A percentile compares a stretch with the other conserved stretches of the same genome.
Conservation (phyloP, 2,888 invertebrate genomes). For the Julus scandinavius region DNA sequence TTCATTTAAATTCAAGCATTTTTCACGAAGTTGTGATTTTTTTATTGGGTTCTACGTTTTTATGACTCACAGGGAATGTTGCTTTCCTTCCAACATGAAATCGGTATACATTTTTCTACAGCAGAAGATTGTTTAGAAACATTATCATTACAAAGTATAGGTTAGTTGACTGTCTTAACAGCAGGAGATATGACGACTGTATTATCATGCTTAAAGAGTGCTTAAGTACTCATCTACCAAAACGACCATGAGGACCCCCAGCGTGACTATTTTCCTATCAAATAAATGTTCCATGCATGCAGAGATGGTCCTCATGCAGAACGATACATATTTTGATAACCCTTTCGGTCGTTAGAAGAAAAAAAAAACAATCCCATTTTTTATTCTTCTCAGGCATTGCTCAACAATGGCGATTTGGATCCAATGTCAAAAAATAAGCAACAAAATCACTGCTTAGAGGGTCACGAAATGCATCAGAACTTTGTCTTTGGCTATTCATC, state of each 20-base stretch:
- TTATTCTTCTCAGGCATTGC: background rate
- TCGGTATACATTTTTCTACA: too few species aligned
- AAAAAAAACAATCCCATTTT: background rate
- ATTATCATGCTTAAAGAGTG: background rate
- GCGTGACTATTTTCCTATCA: background rate
- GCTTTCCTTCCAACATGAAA: too few species aligned
- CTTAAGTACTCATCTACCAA: background rate
- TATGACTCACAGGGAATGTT: too few species aligned
- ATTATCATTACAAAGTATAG: too few species aligned
- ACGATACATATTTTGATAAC: conserved; percentile 23
- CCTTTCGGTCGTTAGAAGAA: background rate
- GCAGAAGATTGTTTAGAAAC: too few species aligned
- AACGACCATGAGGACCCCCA: background rate
- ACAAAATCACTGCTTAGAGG: background rate
- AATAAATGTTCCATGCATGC: background rate
- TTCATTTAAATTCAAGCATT: too few species aligned
- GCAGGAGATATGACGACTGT: conserved; percentile 1
- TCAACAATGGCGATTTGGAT: background rate
- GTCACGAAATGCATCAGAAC: conserved; percentile 15
- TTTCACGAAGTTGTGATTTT: too few species aligned
- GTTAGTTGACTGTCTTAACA: background rate
- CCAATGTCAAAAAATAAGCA: background rate
- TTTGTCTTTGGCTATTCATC: background rate
- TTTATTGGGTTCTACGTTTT: too few species aligned
- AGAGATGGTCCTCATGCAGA: background rate